Evolutionary conservation across 1,140 invertebrate species (phyloP).

Genomic region (Ips nitidus): DNA sequence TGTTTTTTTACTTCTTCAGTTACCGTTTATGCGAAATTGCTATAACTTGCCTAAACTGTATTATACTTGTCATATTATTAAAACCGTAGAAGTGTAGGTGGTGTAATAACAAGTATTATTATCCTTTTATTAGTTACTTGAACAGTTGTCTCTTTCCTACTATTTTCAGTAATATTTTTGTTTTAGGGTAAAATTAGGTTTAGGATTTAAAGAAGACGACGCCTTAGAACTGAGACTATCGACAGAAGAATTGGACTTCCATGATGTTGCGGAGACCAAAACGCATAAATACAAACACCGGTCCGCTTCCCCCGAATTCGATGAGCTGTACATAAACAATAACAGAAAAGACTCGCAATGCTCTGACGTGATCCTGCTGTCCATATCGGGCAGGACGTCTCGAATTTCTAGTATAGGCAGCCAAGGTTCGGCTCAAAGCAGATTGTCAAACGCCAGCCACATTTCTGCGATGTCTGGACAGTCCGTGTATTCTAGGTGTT

Average conservation of each 20-base stretch:
- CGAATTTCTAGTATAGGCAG: slow-evolving; percentile 76
- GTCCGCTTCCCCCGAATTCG: slow-evolving; percentile 47
- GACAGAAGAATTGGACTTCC: slow-evolving; percentile 80
- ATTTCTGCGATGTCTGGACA: slow-evolving; percentile 67
- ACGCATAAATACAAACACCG: slow-evolving; percentile 53
- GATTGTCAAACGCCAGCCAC: slow-evolving; percentile 57
- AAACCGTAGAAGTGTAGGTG: too few relatives aligned
- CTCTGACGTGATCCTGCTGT: slow-evolving; percentile 75
- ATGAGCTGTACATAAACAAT: slow-evolving; percentile 29
- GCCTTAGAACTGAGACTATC: slow-evolving; percentile 78
- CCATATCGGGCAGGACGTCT: slow-evolving; percentile 79
- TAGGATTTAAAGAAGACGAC: slow-evolving; percentile 75
- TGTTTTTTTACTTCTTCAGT: too few relatives aligned
- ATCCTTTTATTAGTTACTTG: too few relatives aligned
- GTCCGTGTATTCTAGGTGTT: slow-evolving; percentile 71
- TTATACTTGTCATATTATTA: too few relatives aligned
- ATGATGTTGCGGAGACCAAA: slow-evolving; percentile 63
- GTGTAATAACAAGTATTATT: too few relatives aligned
- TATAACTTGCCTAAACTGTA: too few relatives aligned
- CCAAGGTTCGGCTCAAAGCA: slow-evolving; percentile 62
- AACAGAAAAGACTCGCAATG: slow-evolving; percentile 70
- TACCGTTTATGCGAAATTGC: too few relatives aligned
- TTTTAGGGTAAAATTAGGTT: slow-evolving; percentile 50
- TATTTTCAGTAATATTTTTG: background rate
- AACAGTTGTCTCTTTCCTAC: too few relatives aligned